phyloP scores from a whole-genome alignment of 2,113 vertebrate species.

The western clawed frog (Xenopus tropicalis) region DNA sequence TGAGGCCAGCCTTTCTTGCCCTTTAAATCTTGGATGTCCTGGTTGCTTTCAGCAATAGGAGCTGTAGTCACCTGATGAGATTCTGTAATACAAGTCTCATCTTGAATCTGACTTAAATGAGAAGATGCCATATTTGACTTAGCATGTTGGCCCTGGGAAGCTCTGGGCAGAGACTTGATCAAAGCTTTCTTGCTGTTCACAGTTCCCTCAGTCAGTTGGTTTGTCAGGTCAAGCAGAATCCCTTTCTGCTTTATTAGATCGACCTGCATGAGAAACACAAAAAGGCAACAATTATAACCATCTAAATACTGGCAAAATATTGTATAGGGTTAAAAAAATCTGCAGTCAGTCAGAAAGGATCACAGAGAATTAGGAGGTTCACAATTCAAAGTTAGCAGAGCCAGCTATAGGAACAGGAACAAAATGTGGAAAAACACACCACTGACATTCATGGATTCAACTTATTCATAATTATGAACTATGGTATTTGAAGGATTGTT shows the following conservation, averaged over 20 bases:
- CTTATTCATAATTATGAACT: no score
- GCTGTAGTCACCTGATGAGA: not conserved
- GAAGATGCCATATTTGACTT: not conserved
- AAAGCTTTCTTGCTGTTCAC: constrained; percentile 71
- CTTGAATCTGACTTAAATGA: not conserved
- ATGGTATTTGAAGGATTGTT: no score
- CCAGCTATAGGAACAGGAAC: no score
- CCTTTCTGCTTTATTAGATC: constrained; percentile 80
- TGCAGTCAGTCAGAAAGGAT: no score
- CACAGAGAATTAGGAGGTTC: no score
- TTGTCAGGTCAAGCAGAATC: constrained; percentile 70
- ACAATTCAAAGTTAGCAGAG: no score
- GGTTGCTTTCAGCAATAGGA: not conserved
- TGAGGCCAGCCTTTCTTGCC: constrained; percentile 73
- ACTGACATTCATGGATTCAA: no score
- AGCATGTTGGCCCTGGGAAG: constrained; percentile 1
- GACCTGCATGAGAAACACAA: constrained; percentile 63
- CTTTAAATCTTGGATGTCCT: constrained; percentile 48
- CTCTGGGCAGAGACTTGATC: constrained; percentile 43
- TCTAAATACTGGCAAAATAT: no score
- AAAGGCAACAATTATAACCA: no score
- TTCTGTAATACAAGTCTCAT: rapidly evolving
- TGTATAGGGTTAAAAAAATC: no score
- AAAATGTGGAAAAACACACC: no score
- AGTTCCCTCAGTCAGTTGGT: constrained; percentile 75